phyloP scores from a whole-genome alignment of 2,113 vertebrate genomes.

The Fregata magnificens region DNA sequence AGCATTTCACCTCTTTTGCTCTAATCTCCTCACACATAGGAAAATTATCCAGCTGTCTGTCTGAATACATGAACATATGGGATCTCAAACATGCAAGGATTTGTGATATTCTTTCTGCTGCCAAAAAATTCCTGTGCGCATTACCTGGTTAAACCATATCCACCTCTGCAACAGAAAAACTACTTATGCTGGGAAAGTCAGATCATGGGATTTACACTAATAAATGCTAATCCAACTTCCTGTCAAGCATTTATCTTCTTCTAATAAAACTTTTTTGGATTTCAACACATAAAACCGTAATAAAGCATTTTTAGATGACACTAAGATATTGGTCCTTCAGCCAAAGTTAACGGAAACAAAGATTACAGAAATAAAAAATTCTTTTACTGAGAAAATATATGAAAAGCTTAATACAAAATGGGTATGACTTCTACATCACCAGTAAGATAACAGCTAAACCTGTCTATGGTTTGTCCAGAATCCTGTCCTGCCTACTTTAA shows the following conservation, averaged over 20 bases:
- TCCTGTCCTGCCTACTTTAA: not conserved
- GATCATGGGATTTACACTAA: not conserved
- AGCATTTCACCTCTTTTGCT: not conserved
- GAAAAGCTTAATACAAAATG: not conserved
- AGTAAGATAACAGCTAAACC: not conserved
- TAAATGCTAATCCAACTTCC: not conserved
- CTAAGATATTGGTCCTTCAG: not conserved
- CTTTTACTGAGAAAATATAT: not conserved
- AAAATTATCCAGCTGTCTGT: not conserved
- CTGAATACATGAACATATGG: not conserved
- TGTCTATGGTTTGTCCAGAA: not conserved
- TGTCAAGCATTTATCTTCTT: not conserved
- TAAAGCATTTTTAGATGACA: slow-evolving; percentile 19
- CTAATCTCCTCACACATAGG: not conserved
- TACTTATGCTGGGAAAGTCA: not conserved
- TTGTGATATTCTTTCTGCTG: not conserved
- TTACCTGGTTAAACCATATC: not conserved
- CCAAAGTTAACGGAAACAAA: slow-evolving; percentile 1
- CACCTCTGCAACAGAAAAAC: not conserved
- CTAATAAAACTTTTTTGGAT: not conserved
- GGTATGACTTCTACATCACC: not conserved
- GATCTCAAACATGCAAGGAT: not conserved
- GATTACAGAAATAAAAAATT: not conserved
- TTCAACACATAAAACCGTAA: not conserved
- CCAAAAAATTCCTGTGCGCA: not conserved